Evolutionary conservation across 2,113 vertebrate species (phyloP).

Genomic region (Pipa parva): DNA sequence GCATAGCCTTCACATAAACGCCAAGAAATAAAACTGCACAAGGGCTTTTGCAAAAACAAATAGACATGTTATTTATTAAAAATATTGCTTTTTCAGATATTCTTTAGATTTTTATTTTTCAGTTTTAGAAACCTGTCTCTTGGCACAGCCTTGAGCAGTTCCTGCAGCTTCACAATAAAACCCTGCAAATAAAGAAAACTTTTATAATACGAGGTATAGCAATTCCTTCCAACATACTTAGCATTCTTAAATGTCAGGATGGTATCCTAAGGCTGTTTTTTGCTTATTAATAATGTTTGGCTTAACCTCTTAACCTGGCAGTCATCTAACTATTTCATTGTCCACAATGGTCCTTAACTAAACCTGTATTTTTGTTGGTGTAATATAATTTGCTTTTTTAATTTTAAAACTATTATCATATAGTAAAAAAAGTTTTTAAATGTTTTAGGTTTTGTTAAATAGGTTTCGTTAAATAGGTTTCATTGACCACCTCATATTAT

Average conservation of each 20-base stretch:
- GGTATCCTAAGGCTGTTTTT: slow-evolving; percentile 38
- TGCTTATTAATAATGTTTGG: slow-evolving; percentile 33
- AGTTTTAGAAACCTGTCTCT: slow-evolving; percentile 34
- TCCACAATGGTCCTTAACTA: slow-evolving; percentile 20
- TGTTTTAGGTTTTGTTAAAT: no score
- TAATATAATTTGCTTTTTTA: no score
- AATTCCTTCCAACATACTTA: slow-evolving; percentile 33
- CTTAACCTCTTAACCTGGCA: slow-evolving; percentile 31
- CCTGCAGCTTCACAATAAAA: slow-evolving; percentile 39
- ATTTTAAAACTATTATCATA: not conserved
- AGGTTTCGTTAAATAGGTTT: no score
- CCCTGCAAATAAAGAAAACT: slow-evolving; percentile 37
- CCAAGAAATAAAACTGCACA: slow-evolving; percentile 18
- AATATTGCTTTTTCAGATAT: slow-evolving; percentile 30
- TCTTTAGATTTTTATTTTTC: slow-evolving; percentile 30
- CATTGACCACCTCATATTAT: no score
- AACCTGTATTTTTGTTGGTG: no score
- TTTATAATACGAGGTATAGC: slow-evolving; percentile 34
- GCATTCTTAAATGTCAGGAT: slow-evolving; percentile 36
- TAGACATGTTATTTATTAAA: slow-evolving; percentile 25
- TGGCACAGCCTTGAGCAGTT: slow-evolving; percentile 37
- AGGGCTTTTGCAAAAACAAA: slow-evolving; percentile 35
- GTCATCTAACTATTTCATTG: slow-evolving; percentile 1
- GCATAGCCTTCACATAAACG: not conserved
- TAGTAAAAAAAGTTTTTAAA: no score